Base-by-base conservation (phyloP, 2,797 vertebrate genomes). In the Phoxinus dragarum region DNA sequence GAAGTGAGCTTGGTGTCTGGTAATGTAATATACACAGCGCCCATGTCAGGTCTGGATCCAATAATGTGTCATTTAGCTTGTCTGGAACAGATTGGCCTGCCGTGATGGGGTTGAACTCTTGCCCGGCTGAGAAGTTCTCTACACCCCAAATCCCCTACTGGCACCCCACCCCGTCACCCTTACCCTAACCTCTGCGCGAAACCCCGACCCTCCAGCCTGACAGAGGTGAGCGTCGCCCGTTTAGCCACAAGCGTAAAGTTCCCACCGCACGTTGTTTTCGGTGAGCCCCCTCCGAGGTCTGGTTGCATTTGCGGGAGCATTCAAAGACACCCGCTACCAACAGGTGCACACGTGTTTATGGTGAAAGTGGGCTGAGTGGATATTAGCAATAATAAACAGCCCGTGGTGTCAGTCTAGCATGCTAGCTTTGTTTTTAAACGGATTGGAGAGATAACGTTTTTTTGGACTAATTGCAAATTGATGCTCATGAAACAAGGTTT, bases 51-150 rank as follows among this genome's bases (percentile, higher is more conserved):
- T 99, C 98, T 99, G 98, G 97, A 98, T 99, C 97, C 97, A 99
- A 99, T 99, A 99, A 99, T 96, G 96, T 97, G 97, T 98, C 97
- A 97, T 98, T 98, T 97, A 95, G 97, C 95, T 94, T 84, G 98
- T 99, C 98, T 99, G 98, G 98, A 99, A 99, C 96, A 97, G 97
- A 98, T 99, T 96, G 96, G 96, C 95, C 95, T 94, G 95, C 86
- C 94, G 96, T 97, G 96, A 98, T 97, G 96, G 95, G 95, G 96
- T 94, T 98, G 97, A 98, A 99, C 97, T 98, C 96, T 98, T 98
- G 97, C 97, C 97, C 97, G 96, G 97, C 97, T 97, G 97, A 97
- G 95, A 96, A 96, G 96, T 94, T 93, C 93, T 95, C 96, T 93
- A 96, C 96, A 96, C 96, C 94, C 92, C 90, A 91, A 80, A 92